Evolutionary conservation across 92 coral and sea anemone genomes (phyloP).

Genomic region (Epizoanthus stellaris): DNA sequence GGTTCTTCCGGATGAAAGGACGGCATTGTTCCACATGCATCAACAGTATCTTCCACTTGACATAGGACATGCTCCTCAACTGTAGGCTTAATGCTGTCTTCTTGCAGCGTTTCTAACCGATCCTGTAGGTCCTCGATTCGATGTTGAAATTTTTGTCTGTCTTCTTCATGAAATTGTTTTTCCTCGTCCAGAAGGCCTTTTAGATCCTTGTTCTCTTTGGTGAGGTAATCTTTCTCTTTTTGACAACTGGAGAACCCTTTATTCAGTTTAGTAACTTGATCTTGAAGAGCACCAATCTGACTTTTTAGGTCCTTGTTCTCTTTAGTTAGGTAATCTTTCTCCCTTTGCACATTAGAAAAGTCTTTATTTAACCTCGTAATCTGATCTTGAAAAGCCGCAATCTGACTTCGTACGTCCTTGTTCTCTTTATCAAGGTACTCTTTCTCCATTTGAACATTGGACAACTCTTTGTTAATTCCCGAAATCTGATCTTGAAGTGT

Average conservation of each 20-base stretch:
- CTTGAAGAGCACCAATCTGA: constrained; percentile 49
- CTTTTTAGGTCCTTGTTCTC: constrained; percentile 54
- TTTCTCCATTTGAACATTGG: constrained; percentile 55
- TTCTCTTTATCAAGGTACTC: constrained; percentile 50
- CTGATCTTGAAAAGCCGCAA: constrained; percentile 49
- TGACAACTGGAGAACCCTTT: constrained; percentile 47
- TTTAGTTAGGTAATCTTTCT: constrained; percentile 46
- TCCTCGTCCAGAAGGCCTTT: background rate
- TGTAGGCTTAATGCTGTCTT: background rate
- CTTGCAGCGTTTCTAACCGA: background rate
- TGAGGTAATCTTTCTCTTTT: constrained; percentile 8
- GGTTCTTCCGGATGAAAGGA: background rate
- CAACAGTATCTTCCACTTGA: constrained; percentile 20
- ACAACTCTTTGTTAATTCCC: constrained; percentile 51
- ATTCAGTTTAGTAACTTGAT: constrained; percentile 49
- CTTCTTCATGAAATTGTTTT: background rate
- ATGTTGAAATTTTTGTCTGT: background rate
- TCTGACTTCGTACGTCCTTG: constrained; percentile 51
- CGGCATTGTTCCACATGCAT: background rate
- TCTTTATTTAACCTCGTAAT: constrained; percentile 57
- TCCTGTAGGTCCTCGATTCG: constrained; percentile 16
- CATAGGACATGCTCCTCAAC: constrained; percentile 21
- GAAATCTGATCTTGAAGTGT: constrained; percentile 43
- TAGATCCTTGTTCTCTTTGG: constrained; percentile 17
- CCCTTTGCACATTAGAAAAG: constrained; percentile 39